Conservation (phyloP, 2,888 invertebrate species). For the Aleiodes leptofemur region DNA sequence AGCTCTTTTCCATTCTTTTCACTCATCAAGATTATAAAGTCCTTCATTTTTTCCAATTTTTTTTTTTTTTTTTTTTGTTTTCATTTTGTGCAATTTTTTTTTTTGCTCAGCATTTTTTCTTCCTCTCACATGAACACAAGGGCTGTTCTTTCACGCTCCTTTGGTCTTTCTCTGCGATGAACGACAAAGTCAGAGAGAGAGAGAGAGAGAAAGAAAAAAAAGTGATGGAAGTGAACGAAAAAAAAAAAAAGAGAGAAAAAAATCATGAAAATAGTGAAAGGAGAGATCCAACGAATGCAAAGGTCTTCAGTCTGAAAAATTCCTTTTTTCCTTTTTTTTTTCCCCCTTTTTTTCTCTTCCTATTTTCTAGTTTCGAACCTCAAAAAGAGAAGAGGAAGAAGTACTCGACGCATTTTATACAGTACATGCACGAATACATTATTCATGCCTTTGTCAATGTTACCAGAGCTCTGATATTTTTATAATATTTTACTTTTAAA, state of each 20-base stretch:
- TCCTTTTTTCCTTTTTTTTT: background rate
- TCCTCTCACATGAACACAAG: background rate
- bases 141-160: background rate
- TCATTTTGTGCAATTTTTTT: background rate
- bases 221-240: background rate
- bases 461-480: constrained; percentile 62
- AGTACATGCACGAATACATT: constrained; percentile 59
- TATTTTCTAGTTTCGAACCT: constrained; percentile 33
- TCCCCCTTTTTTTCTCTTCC: background rate
- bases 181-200: background rate
- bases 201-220: too few relatives aligned
- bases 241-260: background rate
- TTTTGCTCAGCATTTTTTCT: background rate
- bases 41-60: background rate
- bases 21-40: too few relatives aligned
- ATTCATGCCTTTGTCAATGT: constrained; percentile 67
- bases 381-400: constrained; percentile 6
- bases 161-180: constrained; percentile 9
- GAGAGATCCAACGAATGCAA: constrained; percentile 36
- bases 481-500: constrained; percentile 63
- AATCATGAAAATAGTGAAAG: constrained; percentile 13
- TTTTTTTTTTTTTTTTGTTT: background rate
- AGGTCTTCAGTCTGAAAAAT: constrained; percentile 32
- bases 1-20: too few relatives aligned
- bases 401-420: constrained; percentile 31